Evolutionary conservation across 1,140 invertebrate genomes (phyloP).

Genomic region (Monomorium pharaonis): DNA sequence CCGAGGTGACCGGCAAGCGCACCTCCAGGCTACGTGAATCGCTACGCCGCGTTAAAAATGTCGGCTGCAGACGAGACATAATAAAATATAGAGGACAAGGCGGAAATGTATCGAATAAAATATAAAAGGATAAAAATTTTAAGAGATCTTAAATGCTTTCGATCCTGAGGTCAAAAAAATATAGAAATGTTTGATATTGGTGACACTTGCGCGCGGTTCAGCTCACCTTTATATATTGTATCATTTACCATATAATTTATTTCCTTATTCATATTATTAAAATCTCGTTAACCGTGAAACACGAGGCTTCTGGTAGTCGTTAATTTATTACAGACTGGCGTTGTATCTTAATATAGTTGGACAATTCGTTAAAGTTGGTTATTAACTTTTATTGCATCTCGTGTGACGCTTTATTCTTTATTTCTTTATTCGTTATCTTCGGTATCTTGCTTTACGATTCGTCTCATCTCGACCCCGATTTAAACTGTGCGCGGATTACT

Average conservation of each 20-base stretch:
- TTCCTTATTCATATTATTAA: not conserved
- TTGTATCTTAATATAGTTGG: not conserved
- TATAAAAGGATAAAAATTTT: conserved; percentile 2
- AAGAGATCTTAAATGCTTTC: not conserved
- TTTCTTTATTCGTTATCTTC: conserved; percentile 1
- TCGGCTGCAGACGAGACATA: not conserved
- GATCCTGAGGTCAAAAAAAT: not conserved
- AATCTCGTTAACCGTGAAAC: not conserved
- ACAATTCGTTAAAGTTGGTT: not conserved
- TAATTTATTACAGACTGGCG: not conserved
- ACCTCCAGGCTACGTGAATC: conserved; percentile 16
- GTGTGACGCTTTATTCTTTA: not conserved
- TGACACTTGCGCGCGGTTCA: not conserved
- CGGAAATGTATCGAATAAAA: not conserved
- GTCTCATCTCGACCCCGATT: conserved; percentile 35
- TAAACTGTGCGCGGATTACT: conserved; percentile 6
- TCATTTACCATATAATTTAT: not conserved
- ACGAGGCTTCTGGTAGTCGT: not conserved
- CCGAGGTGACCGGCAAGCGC: not conserved
- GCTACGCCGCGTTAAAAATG: conserved; percentile 18
- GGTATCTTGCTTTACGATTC: conserved; percentile 8
- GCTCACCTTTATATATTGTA: not conserved
- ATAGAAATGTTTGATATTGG: not conserved
- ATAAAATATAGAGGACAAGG: conserved; percentile 15
- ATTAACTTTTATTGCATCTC: conserved; percentile 13